Conservation (phyloP, 2,113 vertebrate genomes). For the Dasyprocta punctata region DNA sequence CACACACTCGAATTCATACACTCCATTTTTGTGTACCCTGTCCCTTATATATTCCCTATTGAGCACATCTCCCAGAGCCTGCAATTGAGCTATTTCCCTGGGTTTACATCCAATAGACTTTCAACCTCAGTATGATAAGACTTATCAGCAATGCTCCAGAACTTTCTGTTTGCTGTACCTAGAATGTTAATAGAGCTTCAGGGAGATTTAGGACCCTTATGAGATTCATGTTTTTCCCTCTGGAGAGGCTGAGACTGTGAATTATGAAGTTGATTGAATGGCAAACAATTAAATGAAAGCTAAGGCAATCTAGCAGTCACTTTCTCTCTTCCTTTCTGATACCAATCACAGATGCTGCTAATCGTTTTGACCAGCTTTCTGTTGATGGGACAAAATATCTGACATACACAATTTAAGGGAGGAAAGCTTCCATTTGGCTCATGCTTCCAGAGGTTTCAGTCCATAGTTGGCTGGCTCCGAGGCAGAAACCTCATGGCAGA, state of each 20-base stretch:
- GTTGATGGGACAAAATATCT: not conserved
- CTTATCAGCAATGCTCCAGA: not conserved
- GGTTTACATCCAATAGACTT: not conserved
- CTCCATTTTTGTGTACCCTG: not conserved
- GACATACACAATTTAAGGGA: not conserved
- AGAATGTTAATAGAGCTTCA: not conserved
- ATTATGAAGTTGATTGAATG: not conserved
- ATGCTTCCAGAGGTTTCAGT: not conserved
- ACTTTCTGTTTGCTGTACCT: not conserved
- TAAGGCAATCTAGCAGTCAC: not conserved
- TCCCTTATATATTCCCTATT: not conserved
- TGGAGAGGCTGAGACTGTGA: not conserved
- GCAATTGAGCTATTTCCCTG: not conserved
- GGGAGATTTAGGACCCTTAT: not conserved
- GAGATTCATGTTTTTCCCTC: not conserved
- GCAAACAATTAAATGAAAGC: not conserved
- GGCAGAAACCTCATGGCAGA: not conserved
- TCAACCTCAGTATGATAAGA: not conserved
- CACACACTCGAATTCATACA: not conserved
- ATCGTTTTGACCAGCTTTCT: not conserved
- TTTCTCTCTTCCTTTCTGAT: not conserved
- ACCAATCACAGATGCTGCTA: not conserved
- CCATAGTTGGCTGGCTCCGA: not conserved
- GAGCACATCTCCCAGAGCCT: not conserved
- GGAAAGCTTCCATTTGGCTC: not conserved